Evolutionary conservation across 2,797 vertebrate genomes (phyloP), one percentile per base, ranked within the genome.

Genomic region (Paguma larvata): DNA sequence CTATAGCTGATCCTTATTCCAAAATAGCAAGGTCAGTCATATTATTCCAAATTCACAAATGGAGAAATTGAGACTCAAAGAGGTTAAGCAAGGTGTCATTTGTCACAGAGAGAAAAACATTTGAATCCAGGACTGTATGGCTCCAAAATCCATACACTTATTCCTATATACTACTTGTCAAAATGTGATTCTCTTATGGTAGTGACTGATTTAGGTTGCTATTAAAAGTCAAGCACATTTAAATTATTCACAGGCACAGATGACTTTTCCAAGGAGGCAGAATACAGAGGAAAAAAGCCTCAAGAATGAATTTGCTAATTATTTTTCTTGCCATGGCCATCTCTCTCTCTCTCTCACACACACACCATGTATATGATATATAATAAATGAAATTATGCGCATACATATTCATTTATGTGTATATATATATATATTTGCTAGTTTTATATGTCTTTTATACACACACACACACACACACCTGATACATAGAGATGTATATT

Each of bases 221-320:
- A 2, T 25, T 9, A n/a, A 94, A 95, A 94, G 65, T 83, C 48
- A 89, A 63, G 46, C 63, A 16, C 32, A 21, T 83, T 96, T 89
- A 84, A 53, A 1, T 67, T 92, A 80, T 44, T 88, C n/a, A 51
- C 32, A 87, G 65, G 70, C 21, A 75, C 13, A 67, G 56, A 80
- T 59, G 16, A 79, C 15, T 92, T 91, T 85, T 32, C 16, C 30
- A 0, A 82, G 32, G 56, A 68, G 46, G 41, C 14, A 75, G 80
- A 91, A 62, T 19, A 62, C 3, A 41, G 38, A 94, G 51, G 56
- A 78, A 73, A 90, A 90, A 68, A 44, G 1, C 6, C 41, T 82
- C 48, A 72, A 44, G 38, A 70, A 30, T 62, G 5, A 95, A 84
- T 82, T 89, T 82, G 32, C 41, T 44, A 44, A 73, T 73, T 73